Evolutionary conservation across 2,113 vertebrate species (phyloP).

Genomic region (Eolophus roseicapilla): DNA sequence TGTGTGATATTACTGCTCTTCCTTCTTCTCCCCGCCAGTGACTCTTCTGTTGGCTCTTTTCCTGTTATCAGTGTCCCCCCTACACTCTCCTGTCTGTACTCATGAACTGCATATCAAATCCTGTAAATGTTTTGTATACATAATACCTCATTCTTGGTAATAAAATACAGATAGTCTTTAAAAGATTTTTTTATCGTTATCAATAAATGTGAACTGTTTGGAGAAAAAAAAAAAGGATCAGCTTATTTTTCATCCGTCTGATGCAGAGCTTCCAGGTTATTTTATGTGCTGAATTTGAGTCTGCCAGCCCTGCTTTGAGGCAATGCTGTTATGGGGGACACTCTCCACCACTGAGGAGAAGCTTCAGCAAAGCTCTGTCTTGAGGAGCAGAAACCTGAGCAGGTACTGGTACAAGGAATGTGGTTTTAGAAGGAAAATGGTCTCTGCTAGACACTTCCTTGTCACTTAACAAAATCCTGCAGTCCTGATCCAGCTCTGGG

Average conservation of each 20-base stretch:
- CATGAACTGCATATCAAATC: slow-evolving; percentile 70
- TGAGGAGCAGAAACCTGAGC: not conserved
- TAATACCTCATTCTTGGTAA: slow-evolving; percentile 83
- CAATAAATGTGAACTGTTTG: slow-evolving; percentile 82
- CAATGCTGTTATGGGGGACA: accelerated
- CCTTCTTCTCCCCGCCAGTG: not conserved
- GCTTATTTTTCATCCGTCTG: not conserved
- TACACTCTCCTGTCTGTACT: slow-evolving; percentile 16
- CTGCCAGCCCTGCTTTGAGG: not conserved
- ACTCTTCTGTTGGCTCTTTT: not conserved
- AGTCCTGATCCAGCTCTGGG: not conserved
- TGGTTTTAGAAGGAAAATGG: not conserved
- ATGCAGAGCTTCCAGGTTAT: not conserved
- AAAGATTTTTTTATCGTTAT: slow-evolving; percentile 82
- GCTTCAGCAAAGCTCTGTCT: not conserved
- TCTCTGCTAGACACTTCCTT: not conserved
- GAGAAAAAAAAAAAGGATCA: not conserved
- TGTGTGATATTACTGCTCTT: not conserved
- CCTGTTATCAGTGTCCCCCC: slow-evolving; percentile 4
- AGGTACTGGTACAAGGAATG: not conserved
- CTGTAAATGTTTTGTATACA: slow-evolving; percentile 82
- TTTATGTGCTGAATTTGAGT: not conserved
- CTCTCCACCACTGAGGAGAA: not conserved
- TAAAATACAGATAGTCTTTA: slow-evolving; percentile 79
- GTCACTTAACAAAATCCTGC: not conserved